A percentile compares a stretch with the other conserved stretches of the same genome.
Conservation (phyloP, 2,113 vertebrate genomes). For the Erpornis zantholeuca region DNA sequence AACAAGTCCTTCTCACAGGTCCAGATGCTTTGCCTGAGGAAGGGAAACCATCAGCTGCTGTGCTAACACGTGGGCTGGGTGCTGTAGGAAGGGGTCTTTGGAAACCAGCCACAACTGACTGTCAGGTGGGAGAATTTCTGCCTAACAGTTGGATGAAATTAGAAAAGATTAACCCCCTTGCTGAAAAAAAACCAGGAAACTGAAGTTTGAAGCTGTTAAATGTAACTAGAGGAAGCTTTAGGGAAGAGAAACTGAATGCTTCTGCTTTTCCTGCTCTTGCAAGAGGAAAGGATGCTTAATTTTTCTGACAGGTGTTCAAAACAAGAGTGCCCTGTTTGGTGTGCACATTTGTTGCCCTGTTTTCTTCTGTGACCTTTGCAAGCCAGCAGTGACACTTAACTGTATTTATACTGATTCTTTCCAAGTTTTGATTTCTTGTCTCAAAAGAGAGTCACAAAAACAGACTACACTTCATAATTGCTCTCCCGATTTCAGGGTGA, state of each 20-base stretch:
- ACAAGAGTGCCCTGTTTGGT: no score
- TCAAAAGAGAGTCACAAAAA: background rate
- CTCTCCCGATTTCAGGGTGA: background rate
- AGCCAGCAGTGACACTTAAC: background rate
- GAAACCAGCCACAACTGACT: background rate
- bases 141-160: background rate
- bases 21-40: background rate
- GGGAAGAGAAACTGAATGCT: background rate
- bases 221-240: background rate
- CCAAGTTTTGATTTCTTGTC: background rate
- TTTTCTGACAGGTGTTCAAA: background rate
- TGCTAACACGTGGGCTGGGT: background rate
- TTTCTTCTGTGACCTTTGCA: background rate
- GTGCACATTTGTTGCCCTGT: no score
- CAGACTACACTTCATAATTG: background rate
- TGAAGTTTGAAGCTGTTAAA: background rate
- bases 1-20: fast-evolving
- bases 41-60: background rate
- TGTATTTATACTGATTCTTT: background rate
- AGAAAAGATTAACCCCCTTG: background rate
- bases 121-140: background rate
- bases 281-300: background rate
- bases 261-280: background rate
- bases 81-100: background rate
- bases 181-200: background rate